Evolutionary conservation across 2,797 vertebrate species (phyloP).

Genomic region (Hypotaenidia okinawae): DNA sequence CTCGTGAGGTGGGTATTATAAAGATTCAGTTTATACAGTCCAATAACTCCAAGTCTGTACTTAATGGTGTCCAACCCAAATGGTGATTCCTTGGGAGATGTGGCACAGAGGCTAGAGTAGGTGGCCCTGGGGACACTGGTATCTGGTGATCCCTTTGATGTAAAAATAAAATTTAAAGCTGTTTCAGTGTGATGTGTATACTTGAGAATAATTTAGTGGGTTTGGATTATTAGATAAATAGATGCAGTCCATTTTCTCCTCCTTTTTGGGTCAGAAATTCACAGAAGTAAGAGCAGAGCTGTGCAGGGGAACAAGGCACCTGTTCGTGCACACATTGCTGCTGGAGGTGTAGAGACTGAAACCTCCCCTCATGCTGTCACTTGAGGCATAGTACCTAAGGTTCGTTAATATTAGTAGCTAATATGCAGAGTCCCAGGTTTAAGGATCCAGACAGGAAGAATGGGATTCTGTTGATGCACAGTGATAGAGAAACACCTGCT

Average conservation of each 20-base stretch:
- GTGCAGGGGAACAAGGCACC: background rate
- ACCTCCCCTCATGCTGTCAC: background rate
- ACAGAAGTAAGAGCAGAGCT: background rate
- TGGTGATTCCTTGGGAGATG: background rate
- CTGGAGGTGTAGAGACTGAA: background rate
- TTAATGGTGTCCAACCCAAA: background rate
- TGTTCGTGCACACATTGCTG: background rate
- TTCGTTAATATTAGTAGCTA: background rate
- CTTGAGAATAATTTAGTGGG: background rate
- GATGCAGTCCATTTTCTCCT: background rate
- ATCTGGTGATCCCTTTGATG: background rate
- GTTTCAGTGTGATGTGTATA: background rate
- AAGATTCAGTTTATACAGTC: background rate
- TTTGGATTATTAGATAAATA: background rate
- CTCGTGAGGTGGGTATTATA: constrained; percentile 83
- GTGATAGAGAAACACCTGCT: background rate
- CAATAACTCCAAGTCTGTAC: background rate
- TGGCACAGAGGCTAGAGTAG: background rate
- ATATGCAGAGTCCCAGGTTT: background rate
- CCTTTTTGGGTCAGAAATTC: background rate
- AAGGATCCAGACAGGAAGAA: background rate
- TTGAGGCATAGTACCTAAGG: background rate
- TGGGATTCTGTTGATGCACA: accelerated
- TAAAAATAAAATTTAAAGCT: background rate
- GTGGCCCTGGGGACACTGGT: background rate